Evolutionary conservation across 2,888 invertebrate species (phyloP), one percentile per base, ranked within the genome.

Genomic region (Epistrophe grossulariae): DNA sequence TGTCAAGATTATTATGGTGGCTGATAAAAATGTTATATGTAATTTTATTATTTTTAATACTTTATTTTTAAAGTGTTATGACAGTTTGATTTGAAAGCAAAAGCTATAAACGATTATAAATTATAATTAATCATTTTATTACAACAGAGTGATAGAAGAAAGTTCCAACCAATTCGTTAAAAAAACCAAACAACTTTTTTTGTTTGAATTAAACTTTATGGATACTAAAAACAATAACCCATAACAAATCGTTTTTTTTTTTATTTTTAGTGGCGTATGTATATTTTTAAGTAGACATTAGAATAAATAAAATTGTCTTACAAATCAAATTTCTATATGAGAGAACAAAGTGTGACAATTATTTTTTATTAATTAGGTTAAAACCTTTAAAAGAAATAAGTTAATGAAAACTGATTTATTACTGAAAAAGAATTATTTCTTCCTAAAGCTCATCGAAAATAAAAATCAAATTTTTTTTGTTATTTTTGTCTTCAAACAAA

Each of bases 321-420:
- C 31, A 31, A 57, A 57, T 57, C 15, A 52, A 55, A 28, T 0
- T 15, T 59, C 11, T 59, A 11, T 10, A 35, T 0, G 10, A 11
- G 9, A 17, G 6, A 5, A 24, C 0, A 62, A 15, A 43, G 8
- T 24, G 4, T 38, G 38, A 40, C 24, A 11, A 28, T 38, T 59
- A 11, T 35, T 59, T 35, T 38, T 17, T 17, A 38, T 59, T 17
- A 38, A 62, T 43, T 62, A 62, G 62, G 62, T 62, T 62, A 40
- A 35, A 60, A 19, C 38, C 19, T 60, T 60, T 13, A 15, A 6
- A 6, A 13, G 38, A 38, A 19, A 35, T 59, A 17, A 7, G n/a
- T n/a, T 1, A 60, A 43, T 62, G 28, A 43, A 15, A 43, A 24
- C 13, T 13, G 38, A 62, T 24, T 62, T 43, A 62, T 43, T 19